These are phyloP conservation scores for Criorhina ranunculi DNA, from an alignment of 2,888 invertebrate genomes.

Conservation along the genomic window DNA sequence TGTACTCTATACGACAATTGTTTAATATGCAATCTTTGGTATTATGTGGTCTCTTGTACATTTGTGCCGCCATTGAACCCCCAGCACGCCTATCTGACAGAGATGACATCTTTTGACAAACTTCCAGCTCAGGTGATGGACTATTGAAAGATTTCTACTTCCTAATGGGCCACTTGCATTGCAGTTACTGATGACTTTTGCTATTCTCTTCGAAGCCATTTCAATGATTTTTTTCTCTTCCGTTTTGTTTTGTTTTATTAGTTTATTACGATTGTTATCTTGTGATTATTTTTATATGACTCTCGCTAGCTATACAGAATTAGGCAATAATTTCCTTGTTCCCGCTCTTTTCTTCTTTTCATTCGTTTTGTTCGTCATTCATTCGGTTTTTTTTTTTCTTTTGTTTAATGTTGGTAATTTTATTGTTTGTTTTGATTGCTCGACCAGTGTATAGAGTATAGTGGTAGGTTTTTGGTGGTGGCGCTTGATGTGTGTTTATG, in stretches of 20 bases:
- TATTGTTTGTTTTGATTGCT: slow-evolving; percentile 77
- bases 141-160: slow-evolving; percentile 35
- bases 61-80: neutral
- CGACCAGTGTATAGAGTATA: slow-evolving; percentile 39
- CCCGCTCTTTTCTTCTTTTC: slow-evolving; percentile 38
- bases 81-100: neutral
- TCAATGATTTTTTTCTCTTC: slow-evolving; percentile 6
- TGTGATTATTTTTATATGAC: slow-evolving; percentile 67
- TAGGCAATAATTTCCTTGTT: slow-evolving; percentile 43
- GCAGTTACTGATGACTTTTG: slow-evolving; percentile 14
- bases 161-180: slow-evolving; percentile 38
- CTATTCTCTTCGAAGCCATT: neutral
- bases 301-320: slow-evolving; percentile 39
- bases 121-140: slow-evolving; percentile 38
- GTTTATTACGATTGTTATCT: slow-evolving; percentile 69
- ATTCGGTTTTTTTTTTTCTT: too few species aligned
- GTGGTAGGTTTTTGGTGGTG: slow-evolving; percentile 48
- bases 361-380: slow-evolving; percentile 64
- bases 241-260: slow-evolving; percentile 55
- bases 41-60: slow-evolving; percentile 48
- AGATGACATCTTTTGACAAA: slow-evolving; percentile 34
- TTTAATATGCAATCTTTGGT: slow-evolving; percentile 57
- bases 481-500: slow-evolving; percentile 68
- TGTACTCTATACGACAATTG: slow-evolving; percentile 63
- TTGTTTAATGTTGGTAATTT: slow-evolving; percentile 76